Evolutionary conservation across 2,888 invertebrate species (phyloP).

Genomic region (Drosophila austrosaltans): DNA sequence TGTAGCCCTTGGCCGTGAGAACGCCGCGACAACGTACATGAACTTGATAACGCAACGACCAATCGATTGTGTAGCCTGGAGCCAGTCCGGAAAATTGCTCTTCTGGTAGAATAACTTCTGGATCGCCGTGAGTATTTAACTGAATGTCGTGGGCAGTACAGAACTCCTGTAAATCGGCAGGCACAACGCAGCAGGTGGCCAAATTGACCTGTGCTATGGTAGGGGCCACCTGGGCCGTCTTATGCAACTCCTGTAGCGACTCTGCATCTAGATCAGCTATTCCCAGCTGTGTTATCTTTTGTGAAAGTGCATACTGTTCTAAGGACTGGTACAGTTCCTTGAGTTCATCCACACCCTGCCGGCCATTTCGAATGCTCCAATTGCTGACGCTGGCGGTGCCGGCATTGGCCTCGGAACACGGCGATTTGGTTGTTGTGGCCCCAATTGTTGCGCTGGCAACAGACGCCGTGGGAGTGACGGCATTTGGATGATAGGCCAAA

Average conservation of each 20-base stretch:
- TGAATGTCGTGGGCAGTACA: slow-evolving; percentile 96
- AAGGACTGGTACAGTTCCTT: slow-evolving; percentile 90
- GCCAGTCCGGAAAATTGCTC: slow-evolving; percentile 85
- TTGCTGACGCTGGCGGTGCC: slow-evolving; percentile 70
- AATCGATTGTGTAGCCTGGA: slow-evolving; percentile 86
- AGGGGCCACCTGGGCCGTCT: slow-evolving; percentile 91
- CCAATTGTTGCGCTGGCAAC: slow-evolving; percentile 55
- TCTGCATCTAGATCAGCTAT: slow-evolving; percentile 95
- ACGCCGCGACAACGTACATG: slow-evolving; percentile 96
- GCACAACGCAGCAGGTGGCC: slow-evolving; percentile 96
- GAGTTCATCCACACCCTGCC: slow-evolving; percentile 86
- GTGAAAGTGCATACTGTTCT: slow-evolving; percentile 88
- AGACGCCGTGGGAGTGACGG: slow-evolving; percentile 6
- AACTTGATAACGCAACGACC: slow-evolving; percentile 94
- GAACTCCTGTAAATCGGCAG: slow-evolving; percentile 93
- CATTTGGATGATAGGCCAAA: slow-evolving; percentile 88
- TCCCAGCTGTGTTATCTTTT: slow-evolving; percentile 89
- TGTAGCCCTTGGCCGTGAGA: slow-evolving; percentile 94
- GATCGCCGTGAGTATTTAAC: slow-evolving; percentile 97
- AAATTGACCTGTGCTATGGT: slow-evolving; percentile 96
- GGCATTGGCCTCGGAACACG: slow-evolving; percentile 59
- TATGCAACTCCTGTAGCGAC: slow-evolving; percentile 90
- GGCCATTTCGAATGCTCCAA: slow-evolving; percentile 84
- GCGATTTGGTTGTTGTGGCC: slow-evolving; percentile 57
- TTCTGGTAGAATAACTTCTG: slow-evolving; percentile 85